Percentiles rank a stretch among this genome's conserved stretches.
Conservation (phyloP, 1,140 invertebrate genomes). For the Mylabris phalerata region DNA sequence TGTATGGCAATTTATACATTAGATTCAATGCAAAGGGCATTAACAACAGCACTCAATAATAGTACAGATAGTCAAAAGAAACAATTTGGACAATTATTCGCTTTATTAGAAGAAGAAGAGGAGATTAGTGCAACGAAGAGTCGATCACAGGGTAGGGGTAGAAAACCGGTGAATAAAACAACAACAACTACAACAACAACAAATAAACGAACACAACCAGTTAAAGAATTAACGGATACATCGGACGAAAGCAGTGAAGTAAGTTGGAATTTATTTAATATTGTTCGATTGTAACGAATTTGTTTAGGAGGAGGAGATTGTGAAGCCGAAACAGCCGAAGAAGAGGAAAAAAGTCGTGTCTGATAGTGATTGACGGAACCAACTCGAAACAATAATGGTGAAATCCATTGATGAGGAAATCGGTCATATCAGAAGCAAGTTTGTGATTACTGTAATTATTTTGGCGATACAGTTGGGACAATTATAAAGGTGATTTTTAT, state of each 20-base stretch:
- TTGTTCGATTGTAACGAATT: neutral
- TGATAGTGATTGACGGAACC: slow-evolving; percentile 70
- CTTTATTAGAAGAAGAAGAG: slow-evolving; percentile 84
- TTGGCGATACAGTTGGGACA: neutral
- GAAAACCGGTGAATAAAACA: slow-evolving; percentile 47
- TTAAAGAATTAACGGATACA: slow-evolving; percentile 53
- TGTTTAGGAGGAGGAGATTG: slow-evolving; percentile 70
- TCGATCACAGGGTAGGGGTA: slow-evolving; percentile 48
- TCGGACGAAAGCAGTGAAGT: slow-evolving; percentile 77
- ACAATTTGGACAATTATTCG: slow-evolving; percentile 86
- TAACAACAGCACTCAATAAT: slow-evolving; percentile 70
- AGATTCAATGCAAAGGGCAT: slow-evolving; percentile 83
- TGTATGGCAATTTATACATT: slow-evolving; percentile 62
- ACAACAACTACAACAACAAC: slow-evolving; percentile 29
- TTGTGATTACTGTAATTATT: slow-evolving; percentile 11
- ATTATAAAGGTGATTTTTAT: neutral
- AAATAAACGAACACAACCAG: slow-evolving; percentile 48
- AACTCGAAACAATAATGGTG: slow-evolving; percentile 3
- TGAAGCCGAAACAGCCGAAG: slow-evolving; percentile 77
- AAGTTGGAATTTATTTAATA: slow-evolving; percentile 14
- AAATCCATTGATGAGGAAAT: neutral
- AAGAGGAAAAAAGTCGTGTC: slow-evolving; percentile 82
- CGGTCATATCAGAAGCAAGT: slow-evolving; percentile 27
- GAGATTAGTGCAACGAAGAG: slow-evolving; percentile 45
- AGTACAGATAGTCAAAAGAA: slow-evolving; percentile 79